Evolutionary conservation across 2,113 vertebrate species (phyloP).

Genomic region (Nestor notabilis): DNA sequence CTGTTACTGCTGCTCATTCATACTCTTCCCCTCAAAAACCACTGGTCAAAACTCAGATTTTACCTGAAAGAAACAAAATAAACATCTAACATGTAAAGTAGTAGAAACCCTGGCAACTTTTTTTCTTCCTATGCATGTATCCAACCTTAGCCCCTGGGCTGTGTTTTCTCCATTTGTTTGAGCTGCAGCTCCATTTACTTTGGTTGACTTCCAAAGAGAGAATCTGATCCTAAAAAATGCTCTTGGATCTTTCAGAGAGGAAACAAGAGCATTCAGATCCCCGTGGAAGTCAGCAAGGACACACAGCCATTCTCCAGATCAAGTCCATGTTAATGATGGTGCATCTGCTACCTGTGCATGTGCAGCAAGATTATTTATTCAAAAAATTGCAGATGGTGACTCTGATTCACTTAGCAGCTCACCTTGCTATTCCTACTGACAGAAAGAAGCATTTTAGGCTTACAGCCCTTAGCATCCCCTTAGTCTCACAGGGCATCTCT

Average conservation of each 20-base stretch:
- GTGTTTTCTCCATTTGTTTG: neutral
- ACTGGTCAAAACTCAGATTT: neutral
- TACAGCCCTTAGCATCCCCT: neutral
- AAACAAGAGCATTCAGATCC: neutral
- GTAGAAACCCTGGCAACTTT: neutral
- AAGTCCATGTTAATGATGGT: neutral
- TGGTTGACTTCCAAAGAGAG: constrained; percentile 17
- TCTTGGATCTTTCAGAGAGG: neutral
- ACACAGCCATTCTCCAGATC: neutral
- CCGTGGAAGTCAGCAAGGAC: neutral
- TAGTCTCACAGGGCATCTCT: neutral
- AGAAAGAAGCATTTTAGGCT: neutral
- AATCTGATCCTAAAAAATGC: neutral
- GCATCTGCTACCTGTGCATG: neutral
- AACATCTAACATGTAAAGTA: neutral
- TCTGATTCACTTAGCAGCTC: neutral
- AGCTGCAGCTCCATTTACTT: neutral
- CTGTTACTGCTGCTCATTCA: neutral
- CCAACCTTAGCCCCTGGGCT: neutral
- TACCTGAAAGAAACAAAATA: neutral
- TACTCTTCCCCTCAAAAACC: neutral
- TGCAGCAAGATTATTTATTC: neutral
- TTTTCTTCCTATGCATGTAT: neutral
- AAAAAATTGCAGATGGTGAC: neutral
- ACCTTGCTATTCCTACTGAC: neutral